A percentile compares a stretch with the other conserved stretches of the same genome.
phyloP scores from a whole-genome alignment of 2,113 vertebrate genomes.

The Sturnus vulgaris region DNA sequence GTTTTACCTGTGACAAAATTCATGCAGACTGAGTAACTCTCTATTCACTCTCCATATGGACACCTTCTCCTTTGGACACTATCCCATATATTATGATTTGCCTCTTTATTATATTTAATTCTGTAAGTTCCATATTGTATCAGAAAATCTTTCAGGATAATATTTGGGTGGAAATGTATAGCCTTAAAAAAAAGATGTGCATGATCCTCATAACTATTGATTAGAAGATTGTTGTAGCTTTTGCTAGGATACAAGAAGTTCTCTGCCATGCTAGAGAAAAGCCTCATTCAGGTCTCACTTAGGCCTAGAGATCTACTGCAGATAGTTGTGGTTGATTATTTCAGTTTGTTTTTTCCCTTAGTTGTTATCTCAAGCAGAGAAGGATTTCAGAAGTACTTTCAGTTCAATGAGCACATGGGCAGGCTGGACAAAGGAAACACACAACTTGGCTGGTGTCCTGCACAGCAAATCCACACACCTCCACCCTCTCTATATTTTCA shows the following conservation, averaged over 20 bases:
- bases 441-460: rapidly evolving
- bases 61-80: background rate
- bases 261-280: background rate
- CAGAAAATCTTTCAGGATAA: background rate
- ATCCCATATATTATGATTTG: background rate
- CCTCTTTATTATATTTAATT: background rate
- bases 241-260: background rate
- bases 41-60: background rate
- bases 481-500: rapidly evolving
- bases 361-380: background rate
- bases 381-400: background rate
- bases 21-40: background rate
- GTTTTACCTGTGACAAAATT: background rate
- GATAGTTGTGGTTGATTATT: background rate
- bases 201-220: background rate
- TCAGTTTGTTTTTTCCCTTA: background rate
- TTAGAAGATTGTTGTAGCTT: background rate
- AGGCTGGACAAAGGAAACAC: background rate
- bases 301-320: background rate
- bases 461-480: background rate
- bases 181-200: background rate
- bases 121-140: background rate
- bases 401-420: background rate
- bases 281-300: background rate
- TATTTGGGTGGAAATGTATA: background rate